phyloP scores from a whole-genome alignment of 2,113 vertebrate genomes.

The Sebastes fasciatus region DNA sequence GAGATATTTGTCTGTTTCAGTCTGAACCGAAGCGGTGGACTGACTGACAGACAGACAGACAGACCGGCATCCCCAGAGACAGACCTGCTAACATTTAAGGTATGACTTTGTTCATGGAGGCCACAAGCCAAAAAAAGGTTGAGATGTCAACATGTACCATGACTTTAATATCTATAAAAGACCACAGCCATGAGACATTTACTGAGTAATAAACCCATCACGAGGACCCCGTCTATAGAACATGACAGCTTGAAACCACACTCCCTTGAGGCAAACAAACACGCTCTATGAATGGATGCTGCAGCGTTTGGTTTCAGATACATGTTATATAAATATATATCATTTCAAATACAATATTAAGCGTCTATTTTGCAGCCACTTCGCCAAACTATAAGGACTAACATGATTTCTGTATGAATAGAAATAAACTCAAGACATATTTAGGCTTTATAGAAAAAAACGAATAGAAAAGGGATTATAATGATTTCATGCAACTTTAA shows the following conservation, averaged over 20 bases:
- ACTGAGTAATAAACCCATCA: slow-evolving; percentile 47
- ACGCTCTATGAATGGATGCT: background rate
- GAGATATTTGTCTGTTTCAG: background rate
- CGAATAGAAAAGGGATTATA: background rate
- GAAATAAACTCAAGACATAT: background rate
- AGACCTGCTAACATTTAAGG: background rate
- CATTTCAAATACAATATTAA: background rate
- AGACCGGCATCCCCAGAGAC: background rate
- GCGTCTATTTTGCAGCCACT: background rate
- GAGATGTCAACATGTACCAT: background rate
- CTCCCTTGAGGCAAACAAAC: slow-evolving; percentile 29
- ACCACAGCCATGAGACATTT: slow-evolving; percentile 20
- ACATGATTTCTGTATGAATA: background rate
- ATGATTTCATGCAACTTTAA: slow-evolving; percentile 13
- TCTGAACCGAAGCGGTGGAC: background rate
- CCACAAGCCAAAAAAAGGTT: background rate
- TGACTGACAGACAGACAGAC: background rate
- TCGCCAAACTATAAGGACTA: background rate
- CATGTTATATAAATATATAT: background rate
- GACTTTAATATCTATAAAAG: slow-evolving; percentile 21
- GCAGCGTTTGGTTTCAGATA: background rate
- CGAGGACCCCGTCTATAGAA: slow-evolving; percentile 36
- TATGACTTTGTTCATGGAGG: background rate
- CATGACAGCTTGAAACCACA: slow-evolving; percentile 55
- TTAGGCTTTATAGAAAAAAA: background rate